Base-by-base conservation (phyloP, 1,140 invertebrate species). In the Chlorops oryzae region DNA sequence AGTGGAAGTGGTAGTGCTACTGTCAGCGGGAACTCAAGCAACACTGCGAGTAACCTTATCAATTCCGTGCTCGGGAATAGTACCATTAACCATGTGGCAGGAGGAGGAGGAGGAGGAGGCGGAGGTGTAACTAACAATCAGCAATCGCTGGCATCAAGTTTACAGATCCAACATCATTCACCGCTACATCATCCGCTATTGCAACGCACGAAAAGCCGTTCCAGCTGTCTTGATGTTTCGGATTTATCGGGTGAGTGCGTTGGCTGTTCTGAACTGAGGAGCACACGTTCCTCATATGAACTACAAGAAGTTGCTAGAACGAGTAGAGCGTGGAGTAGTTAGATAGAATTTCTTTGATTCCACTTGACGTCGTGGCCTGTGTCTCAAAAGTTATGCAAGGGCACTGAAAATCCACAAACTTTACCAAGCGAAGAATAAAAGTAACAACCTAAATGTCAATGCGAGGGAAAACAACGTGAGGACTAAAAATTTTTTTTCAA, bases 181-280 rank as follows among this genome's bases (percentile, higher is more conserved):
- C 27, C 20, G 28, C 50, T 49, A 18, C 59, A 58, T 38, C 55
- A 57, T 20, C 55, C 50, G 41, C 40, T 63, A 17, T 43, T 63
- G n/a, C 59, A 63, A 47, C 52, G 52, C 18, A 59, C 61, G 5
- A 62, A 51, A 48, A 62, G 59, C 24, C 56, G 61, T 41, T 63
- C 61, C 17, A 63, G 61, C 43, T 62, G 58, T 40, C 44, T 60
- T 42, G 61, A 65, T 45, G 47, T 63, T 5, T 54, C 59, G 4
- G 61, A 60, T 35, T 37, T 62, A 27, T 62, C 61, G 27, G 62
- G 62, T 63, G 34, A 54, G 59, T 32, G 28, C 15, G 7, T 22
- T 7, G 2, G 21, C 13, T 39, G 12, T 48, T 35, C 28, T 18
- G 13, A 22, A 22, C 22, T 18, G 5, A 13, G 10, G 22, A 22